phyloP scores from a whole-genome alignment of 2,113 vertebrate genomes.

The Pterocles burchelli region DNA sequence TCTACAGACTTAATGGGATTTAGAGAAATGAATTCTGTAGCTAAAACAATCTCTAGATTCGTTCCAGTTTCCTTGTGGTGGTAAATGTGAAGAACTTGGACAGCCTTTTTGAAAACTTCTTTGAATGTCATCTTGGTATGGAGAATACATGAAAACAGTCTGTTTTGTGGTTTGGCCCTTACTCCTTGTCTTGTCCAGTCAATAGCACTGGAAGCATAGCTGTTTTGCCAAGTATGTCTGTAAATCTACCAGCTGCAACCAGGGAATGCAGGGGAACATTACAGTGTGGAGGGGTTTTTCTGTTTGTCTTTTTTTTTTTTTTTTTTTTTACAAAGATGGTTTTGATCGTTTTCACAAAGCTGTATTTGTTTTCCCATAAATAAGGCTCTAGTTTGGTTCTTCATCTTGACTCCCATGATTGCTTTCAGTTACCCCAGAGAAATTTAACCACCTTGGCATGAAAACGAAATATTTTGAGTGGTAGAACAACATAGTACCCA shows the following conservation, averaged over 20 bases:
- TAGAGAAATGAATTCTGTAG: not conserved
- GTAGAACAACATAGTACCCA: not conserved
- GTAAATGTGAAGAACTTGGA: not conserved
- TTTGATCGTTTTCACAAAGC: not conserved
- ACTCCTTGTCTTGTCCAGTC: not conserved
- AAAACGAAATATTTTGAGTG: not conserved
- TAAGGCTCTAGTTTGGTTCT: not conserved
- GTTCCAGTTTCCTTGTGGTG: not conserved
- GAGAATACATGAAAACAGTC: not conserved
- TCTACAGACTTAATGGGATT: not conserved
- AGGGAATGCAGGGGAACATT: fast-evolving
- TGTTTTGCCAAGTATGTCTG: not conserved
- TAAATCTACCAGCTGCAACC: not conserved
- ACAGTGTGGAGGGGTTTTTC: not conserved
- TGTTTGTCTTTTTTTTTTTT: not conserved
- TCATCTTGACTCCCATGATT: not conserved
- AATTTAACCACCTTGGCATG: not conserved
- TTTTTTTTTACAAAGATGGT: fast-evolving
- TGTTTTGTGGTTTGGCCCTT: not conserved
- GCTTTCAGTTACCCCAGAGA: not conserved
- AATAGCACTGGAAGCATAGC: not conserved
- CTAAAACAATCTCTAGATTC: not conserved
- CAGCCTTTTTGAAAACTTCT: not conserved
- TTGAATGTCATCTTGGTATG: not conserved
- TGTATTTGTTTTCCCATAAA: not conserved